Base-by-base conservation (phyloP, 2,888 invertebrate species). In the Hemicrepidius hirtus region DNA sequence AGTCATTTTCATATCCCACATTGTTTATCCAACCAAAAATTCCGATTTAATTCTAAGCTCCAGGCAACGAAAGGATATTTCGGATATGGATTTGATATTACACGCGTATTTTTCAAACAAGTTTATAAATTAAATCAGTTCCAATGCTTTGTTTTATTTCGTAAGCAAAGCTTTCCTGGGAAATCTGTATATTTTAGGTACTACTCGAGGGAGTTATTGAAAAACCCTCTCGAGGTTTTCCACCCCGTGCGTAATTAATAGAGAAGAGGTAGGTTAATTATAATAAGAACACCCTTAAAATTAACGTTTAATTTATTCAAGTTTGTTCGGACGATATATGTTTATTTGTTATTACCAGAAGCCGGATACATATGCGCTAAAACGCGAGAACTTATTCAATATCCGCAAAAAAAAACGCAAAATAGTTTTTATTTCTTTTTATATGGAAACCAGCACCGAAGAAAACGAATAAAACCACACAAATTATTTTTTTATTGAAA, bases 21-120 rank as follows among this genome's bases (percentile, higher is more conserved):
- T 44, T 44, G 10, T 44, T 44, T 10, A 44, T 44, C 18, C 44
- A 44, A 44, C 16, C 44, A 44, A 44, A n/a, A 40, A 40, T 40
- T 9, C 7, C 16, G 18, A 16, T 44, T 18, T 44, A 44, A 44
- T 18, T 44, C 18, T 18, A 44, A 16, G 13, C 44, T 44, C 44
- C 18, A 18, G 44, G 44, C 44, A 18, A 44, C 44, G 18, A 44
- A 16, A 5, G 44, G n/a, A n/a, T n/a, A 18, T 44, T 18, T 44
- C 18, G 16, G 6, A 16, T 13, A 16, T 44, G 13, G 13, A 44
- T 44, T 44, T 13, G 4, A 16, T 7, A 16, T 16, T 44, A 16
- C 6, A 6, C 7, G 1, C 12, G 41, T 13, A 44, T 18, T 13
- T 44, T 44, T 18, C 44, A 44, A 44, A 41, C 13, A 32, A 24